Conservation (phyloP, 2,113 vertebrate genomes). For the Phrynosoma blainvillii region DNA sequence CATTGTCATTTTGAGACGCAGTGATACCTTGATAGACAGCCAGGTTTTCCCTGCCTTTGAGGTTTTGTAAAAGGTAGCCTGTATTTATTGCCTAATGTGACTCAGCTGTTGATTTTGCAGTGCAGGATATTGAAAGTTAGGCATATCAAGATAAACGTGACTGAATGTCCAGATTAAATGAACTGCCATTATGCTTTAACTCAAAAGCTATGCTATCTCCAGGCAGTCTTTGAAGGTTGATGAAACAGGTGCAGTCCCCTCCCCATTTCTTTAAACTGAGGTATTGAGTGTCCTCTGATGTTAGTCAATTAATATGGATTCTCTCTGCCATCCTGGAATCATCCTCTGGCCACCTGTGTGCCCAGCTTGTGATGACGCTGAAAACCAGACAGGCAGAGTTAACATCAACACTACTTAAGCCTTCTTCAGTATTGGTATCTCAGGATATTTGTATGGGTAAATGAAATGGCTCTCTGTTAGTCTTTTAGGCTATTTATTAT, state of each 20-base stretch:
- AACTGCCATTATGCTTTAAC: constrained; percentile 21
- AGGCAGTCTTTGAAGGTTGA: neutral
- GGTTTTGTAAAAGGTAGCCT: neutral
- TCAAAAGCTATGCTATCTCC: neutral
- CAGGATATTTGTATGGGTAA: too few relatives aligned
- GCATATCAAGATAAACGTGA: neutral
- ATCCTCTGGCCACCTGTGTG: too few relatives aligned
- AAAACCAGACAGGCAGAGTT: too few relatives aligned
- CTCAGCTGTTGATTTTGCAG: constrained; percentile 37
- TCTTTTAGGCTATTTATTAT: too few relatives aligned
- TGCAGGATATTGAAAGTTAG: neutral
- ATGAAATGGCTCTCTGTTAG: too few relatives aligned
- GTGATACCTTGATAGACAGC: neutral
- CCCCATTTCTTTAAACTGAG: too few relatives aligned
- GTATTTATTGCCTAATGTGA: constrained; percentile 44
- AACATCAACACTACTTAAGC: too few relatives aligned
- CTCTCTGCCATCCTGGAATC: too few relatives aligned
- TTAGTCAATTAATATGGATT: neutral
- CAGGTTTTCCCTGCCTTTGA: neutral
- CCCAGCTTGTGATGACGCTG: too few relatives aligned
- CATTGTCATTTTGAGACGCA: constrained; percentile 5
- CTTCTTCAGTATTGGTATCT: too few relatives aligned
- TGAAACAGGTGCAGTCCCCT: too few relatives aligned
- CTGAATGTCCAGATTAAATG: constrained; percentile 24
- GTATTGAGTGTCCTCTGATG: too few relatives aligned